phyloP scores from a whole-genome alignment of 2,888 invertebrate genomes.

The Mycalesis mineus region DNA sequence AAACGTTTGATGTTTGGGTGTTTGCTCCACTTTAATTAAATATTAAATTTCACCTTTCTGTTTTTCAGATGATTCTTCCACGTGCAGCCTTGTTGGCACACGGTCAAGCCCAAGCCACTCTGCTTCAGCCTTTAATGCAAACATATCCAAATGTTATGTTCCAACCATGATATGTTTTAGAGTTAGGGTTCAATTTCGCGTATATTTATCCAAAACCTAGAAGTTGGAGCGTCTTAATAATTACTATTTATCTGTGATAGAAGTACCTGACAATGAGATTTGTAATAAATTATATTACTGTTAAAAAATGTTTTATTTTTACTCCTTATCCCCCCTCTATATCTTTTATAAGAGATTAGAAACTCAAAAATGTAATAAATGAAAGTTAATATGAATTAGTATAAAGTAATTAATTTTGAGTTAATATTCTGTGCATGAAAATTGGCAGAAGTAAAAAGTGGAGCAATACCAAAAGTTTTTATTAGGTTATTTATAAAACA shows the following conservation, averaged over 20 bases:
- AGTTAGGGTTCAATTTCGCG: conserved; percentile 35
- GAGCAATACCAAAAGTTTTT: too few species aligned
- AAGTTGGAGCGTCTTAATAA: not conserved
- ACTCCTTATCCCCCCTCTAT: not conserved
- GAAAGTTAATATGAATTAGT: too few species aligned
- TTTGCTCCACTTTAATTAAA: conserved; percentile 49
- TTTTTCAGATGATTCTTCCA: conserved; percentile 76
- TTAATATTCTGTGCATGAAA: too few species aligned
- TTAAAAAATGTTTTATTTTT: not conserved
- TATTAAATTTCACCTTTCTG: conserved; percentile 72
- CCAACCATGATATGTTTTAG: conserved; percentile 45
- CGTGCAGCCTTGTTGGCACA: conserved; percentile 80
- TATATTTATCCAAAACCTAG: conserved; percentile 11
- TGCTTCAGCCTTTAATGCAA: conserved; percentile 78
- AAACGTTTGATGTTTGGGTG: conserved; percentile 61
- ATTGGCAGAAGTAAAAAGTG: too few species aligned
- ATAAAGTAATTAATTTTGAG: too few species aligned
- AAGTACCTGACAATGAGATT: conserved; percentile 1
- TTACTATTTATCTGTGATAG: not conserved
- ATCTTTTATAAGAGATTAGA: too few species aligned
- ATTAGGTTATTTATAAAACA: too few species aligned
- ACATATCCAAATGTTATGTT: conserved; percentile 58
- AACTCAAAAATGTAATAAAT: too few species aligned
- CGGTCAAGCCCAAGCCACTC: conserved; percentile 82
- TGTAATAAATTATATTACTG: conserved; percentile 6